Percentiles rank a stretch among this genome's conserved stretches.
Conservation (phyloP, 2,113 vertebrate species). For the Anolis sagrei region DNA sequence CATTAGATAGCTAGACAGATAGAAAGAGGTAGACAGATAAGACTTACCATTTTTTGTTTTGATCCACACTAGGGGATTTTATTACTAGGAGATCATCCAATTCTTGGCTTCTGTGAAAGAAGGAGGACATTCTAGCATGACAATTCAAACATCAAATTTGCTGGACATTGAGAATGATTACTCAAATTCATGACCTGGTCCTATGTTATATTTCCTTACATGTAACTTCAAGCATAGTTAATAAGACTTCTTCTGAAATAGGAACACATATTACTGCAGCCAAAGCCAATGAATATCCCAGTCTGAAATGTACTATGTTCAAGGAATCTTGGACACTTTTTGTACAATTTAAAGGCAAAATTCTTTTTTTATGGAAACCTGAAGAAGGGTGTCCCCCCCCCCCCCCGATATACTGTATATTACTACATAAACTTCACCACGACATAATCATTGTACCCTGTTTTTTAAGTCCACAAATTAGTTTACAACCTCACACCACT, state of each 20-base stretch:
- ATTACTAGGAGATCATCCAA: conserved; percentile 23
- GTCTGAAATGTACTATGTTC: background rate
- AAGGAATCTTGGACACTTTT: no score
- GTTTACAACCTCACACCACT: no score
- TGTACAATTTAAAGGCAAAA: no score
- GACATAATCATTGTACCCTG: no score
- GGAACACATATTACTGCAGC: background rate
- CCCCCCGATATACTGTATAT: no score
- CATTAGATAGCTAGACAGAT: background rate
- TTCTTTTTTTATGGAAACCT: no score
- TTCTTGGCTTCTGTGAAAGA: conserved; percentile 49
- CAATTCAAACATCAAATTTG: background rate
- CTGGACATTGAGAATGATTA: background rate
- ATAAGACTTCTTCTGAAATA: background rate
- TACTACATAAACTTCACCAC: no score
- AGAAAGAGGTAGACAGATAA: background rate
- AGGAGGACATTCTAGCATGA: conserved; percentile 32
- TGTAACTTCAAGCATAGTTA: background rate
- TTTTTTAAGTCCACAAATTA: no score
- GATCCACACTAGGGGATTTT: conserved; percentile 34
- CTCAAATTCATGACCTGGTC: background rate
- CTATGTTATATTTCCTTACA: background rate
- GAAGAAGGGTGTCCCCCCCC: no score
- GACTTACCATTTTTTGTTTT: conserved; percentile 58
- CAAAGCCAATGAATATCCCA: background rate